A percentile compares a stretch with the other conserved stretches of the same genome.
Conservation (phyloP, 2,113 vertebrate genomes). For the Chitala chitala region DNA sequence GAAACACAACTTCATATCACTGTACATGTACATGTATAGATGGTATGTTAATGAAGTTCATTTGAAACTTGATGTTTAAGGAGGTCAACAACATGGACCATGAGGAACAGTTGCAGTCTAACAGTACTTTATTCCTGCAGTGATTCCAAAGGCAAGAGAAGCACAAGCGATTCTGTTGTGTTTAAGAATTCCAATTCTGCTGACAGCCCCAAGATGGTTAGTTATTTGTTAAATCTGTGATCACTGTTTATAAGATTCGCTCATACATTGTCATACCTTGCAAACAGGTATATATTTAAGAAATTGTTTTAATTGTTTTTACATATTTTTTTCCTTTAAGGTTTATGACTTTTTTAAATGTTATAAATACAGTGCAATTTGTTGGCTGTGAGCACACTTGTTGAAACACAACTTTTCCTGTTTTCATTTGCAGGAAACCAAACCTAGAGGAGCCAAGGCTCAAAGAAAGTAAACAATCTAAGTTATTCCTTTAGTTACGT, state of each 20-base stretch:
- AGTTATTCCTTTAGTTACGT: not conserved
- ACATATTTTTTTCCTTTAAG: not conserved
- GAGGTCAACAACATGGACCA: too few relatives aligned
- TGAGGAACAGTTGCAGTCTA: too few relatives aligned
- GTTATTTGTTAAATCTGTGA: not conserved
- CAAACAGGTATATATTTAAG: not conserved
- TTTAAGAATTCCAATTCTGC: conserved; percentile 33
- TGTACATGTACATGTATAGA: too few relatives aligned
- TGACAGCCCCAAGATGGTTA: conserved; percentile 9
- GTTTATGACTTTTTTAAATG: not conserved
- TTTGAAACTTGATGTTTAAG: too few relatives aligned
- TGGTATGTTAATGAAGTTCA: too few relatives aligned
- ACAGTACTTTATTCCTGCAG: conserved; percentile 31
- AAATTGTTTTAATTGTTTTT: not conserved
- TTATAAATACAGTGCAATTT: not conserved
- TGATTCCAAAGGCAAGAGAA: conserved; percentile 25
- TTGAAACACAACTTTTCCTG: not conserved
- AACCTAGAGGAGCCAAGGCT: conserved; percentile 32
- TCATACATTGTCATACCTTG: not conserved
- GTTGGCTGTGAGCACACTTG: not conserved
- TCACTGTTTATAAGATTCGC: not conserved
- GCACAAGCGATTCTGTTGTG: conserved; percentile 8
- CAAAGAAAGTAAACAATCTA: conserved; percentile 44
- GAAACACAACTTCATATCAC: too few relatives aligned
- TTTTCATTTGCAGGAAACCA: conserved; percentile 33